A percentile compares a stretch with the other conserved stretches of the same genome.
Conservation (phyloP, 2,113 vertebrate genomes). For the Miniopterus natalensis region DNA sequence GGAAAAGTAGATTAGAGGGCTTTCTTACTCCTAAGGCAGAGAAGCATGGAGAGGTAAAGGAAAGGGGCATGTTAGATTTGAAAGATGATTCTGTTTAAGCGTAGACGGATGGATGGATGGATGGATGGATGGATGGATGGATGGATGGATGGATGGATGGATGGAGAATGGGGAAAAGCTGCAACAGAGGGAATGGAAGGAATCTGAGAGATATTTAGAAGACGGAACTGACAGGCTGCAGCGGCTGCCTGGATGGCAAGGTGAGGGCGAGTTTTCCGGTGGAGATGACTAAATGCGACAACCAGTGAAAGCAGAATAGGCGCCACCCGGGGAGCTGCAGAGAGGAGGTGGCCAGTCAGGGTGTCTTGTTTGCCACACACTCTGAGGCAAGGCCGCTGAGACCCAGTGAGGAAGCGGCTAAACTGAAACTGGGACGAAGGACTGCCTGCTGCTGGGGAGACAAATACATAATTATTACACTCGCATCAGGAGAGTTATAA, state of each 20-base stretch:
- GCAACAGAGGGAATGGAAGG: not conserved
- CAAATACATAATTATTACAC: not conserved
- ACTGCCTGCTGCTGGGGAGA: constrained; percentile 2
- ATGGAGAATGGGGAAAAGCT: not conserved
- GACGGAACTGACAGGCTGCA: not conserved
- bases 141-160: too few species aligned
- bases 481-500: not conserved
- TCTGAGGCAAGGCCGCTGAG: not conserved
- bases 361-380: not conserved
- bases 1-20: not conserved
- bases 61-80: not conserved
- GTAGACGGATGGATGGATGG: not conserved
- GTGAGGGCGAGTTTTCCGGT: not conserved
- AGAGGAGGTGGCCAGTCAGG: not conserved
- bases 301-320: not conserved
- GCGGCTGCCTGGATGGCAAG: not conserved
- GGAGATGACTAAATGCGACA: not conserved
- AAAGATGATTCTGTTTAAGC: constrained; percentile 47
- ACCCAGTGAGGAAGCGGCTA: constrained; percentile 15
- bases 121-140: too few species aligned
- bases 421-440: constrained; percentile 18
- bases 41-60: not conserved
- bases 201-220: not conserved
- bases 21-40: not conserved
- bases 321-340: not conserved